Conservation (phyloP, 2,113 vertebrate species). For the Spilogale gracilis region DNA sequence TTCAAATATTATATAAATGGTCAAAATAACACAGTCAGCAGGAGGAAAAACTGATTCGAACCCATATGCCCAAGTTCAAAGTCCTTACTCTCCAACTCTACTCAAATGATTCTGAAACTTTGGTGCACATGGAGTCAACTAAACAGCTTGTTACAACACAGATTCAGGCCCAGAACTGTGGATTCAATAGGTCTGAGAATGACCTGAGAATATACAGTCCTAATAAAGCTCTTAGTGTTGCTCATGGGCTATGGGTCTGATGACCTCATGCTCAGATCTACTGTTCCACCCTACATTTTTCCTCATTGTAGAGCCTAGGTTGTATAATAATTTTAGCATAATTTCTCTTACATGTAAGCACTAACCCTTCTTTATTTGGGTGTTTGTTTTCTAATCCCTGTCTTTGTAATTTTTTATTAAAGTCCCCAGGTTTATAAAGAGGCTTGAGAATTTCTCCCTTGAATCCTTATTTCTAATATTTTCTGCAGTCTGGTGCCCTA, state of each 20-base stretch:
- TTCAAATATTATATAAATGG: background rate
- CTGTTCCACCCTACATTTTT: background rate
- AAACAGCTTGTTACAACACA: background rate
- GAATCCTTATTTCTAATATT: slow-evolving; percentile 7
- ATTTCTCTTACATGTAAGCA: background rate
- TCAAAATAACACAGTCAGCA: background rate
- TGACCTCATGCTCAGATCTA: background rate
- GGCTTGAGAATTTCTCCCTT: background rate
- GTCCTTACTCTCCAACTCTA: background rate
- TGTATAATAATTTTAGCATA: background rate
- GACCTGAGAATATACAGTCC: background rate
- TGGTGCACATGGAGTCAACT: background rate
- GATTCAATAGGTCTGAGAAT: background rate
- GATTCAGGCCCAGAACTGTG: background rate
- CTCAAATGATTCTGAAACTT: background rate
- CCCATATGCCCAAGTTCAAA: background rate
- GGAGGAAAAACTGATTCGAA: background rate
- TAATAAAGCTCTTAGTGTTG: background rate
- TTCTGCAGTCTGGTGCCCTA: background rate
- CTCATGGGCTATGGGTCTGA: background rate
- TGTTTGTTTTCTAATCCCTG: background rate
- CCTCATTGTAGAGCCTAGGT: background rate
- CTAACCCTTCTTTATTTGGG: background rate
- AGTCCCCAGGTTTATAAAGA: background rate
- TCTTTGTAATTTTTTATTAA: background rate